A percentile compares a stretch with the other conserved stretches of the same genome.
Evolutionary conservation across 37 sponge, comb jelly and placozoan species (phyloP).

Genomic region (Halisarca cf. caerulea): DNA sequence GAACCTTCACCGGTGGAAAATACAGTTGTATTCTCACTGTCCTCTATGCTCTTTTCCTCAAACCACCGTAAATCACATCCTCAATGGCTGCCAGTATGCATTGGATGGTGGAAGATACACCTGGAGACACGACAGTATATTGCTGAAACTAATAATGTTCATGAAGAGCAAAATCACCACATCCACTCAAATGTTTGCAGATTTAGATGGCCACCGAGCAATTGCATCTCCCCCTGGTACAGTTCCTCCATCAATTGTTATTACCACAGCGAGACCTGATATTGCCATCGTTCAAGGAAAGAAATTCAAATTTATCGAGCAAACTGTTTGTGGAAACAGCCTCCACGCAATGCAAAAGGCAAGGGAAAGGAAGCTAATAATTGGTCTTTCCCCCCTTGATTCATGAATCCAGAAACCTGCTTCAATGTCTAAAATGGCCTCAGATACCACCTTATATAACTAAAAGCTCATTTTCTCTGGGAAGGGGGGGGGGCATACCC

Average conservation of each 20-base stretch:
- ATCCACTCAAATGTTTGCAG: not conserved
- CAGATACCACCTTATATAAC: too few relatives aligned
- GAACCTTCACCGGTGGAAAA: constrained; percentile 32
- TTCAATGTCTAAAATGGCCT: too few relatives aligned
- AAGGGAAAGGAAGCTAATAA: too few relatives aligned
- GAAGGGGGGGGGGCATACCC: too few relatives aligned
- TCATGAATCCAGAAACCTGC: too few relatives aligned
- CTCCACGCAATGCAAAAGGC: not conserved
- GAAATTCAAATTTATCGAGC: not conserved
- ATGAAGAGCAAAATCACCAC: not conserved
- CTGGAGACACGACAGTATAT: constrained; percentile 17
- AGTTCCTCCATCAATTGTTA: constrained; percentile 6
- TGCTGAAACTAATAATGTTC: not conserved
- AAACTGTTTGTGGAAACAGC: constrained; percentile 8
- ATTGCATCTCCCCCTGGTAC: not conserved
- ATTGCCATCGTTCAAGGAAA: constrained; percentile 2
- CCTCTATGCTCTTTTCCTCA: not conserved
- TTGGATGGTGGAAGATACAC: constrained; percentile 23
- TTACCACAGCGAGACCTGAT: constrained; percentile 28
- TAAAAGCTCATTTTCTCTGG: too few relatives aligned
- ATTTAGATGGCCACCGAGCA: not conserved
- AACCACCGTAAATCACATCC: constrained; percentile 17
- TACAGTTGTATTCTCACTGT: not conserved
- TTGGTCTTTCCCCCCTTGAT: too few relatives aligned
- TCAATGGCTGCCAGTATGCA: constrained; percentile 13